Conservation (phyloP, 1,140 invertebrate species). For the Cyphomyrmex costatus region DNA sequence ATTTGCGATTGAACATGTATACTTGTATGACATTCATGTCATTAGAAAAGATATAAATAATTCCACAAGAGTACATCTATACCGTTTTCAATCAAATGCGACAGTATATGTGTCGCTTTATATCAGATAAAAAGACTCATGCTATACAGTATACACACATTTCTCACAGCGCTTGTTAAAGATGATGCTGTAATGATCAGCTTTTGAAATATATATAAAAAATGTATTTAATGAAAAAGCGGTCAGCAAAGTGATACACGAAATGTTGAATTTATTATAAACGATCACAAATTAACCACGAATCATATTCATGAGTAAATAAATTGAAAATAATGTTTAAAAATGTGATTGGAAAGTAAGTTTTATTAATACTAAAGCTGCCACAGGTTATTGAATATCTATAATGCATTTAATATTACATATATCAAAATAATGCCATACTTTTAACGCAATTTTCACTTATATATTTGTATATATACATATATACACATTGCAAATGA, state of each 20-base stretch:
- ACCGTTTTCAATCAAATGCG: conserved; percentile 59
- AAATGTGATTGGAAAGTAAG: conserved; percentile 21
- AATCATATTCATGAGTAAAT: neutral
- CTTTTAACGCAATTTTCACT: neutral
- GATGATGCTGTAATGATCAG: conserved; percentile 56
- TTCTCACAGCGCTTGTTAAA: conserved; percentile 57
- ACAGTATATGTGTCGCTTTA: conserved; percentile 14
- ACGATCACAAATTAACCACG: neutral
- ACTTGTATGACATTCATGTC: conserved; percentile 36
- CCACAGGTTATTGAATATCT: neutral
- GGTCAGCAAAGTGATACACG: neutral
- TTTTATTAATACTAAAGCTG: neutral
- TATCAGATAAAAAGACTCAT: conserved; percentile 41
- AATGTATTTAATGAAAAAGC: conserved; percentile 47
- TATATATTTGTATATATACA: neutral
- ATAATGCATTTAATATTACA: conserved; percentile 5
- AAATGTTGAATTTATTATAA: conserved; percentile 59
- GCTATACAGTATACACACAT: neutral
- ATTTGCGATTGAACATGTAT: conserved; percentile 54
- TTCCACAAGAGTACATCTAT: conserved; percentile 22
- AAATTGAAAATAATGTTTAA: too few species aligned
- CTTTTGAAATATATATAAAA: conserved; percentile 63
- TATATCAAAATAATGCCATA: neutral
- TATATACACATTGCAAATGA: neutral
- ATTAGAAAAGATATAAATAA: conserved; percentile 15